Evolutionary conservation across 2,888 invertebrate genomes (phyloP), one percentile per base, ranked within the genome.

Genomic region (Coelinius sp.): DNA sequence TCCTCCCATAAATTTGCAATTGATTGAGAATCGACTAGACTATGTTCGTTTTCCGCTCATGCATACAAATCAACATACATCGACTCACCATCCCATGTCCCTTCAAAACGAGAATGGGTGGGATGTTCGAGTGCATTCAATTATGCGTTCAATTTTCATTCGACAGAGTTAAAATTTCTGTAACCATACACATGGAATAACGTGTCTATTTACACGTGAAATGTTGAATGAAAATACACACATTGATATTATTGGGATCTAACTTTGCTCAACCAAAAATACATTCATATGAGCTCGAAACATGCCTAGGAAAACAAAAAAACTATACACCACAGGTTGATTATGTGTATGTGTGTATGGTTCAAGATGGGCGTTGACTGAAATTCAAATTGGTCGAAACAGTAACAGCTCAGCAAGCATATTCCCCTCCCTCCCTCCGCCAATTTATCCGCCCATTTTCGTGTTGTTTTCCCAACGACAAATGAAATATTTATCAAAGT

Each of bases 101-200:
- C n/a, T n/a, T n/a, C n/a, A n/a, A n/a, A n/a, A n/a, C 27, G 27
- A 17, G 12, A 59, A 59, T 14, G 35, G 8, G 24, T 53, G 53
- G 35, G 22, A 53, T 35, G 24, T 38, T 52, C 53, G 12, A 14
- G 3, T 38, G 53, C n/a, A 67, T 67, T 53, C 66, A 67, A 67
- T 67, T 67, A 53, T 53, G 35, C 53, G 14, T 53, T 52, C 38
- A 35, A 67, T 67, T 67, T 67, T 67, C 66, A 67, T 52, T 52
- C 14, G 38, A n/a, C 35, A 22, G 22, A 17, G 38, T 38, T 67
- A 53, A 67, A 67, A 67, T 53, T 38, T 35, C 35, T 22, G 35
- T 2, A 22, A 53, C 20, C 35, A 53, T 53, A 14, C 31, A 35
- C 4, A 14, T 5, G 14, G 35, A 67, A 52, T 53, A 53, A 53